phyloP scores from a whole-genome alignment of 2,113 vertebrate genomes.

The Colaptes auratus region DNA sequence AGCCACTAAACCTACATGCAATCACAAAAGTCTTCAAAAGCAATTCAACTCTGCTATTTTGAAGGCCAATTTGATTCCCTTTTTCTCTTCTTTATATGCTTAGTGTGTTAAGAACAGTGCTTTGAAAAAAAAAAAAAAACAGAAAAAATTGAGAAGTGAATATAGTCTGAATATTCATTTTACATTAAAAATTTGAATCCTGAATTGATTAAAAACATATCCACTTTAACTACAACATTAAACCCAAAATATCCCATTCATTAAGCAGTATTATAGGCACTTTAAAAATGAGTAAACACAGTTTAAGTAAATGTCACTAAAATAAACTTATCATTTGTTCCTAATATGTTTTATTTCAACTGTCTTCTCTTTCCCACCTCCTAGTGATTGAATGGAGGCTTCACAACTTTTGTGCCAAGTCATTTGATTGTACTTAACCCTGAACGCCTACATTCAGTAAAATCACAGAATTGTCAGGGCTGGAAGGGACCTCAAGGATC shows the following conservation, averaged over 20 bases:
- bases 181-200: neutral
- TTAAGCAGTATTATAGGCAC: neutral
- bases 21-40: no score
- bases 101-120: neutral
- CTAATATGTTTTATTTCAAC: neutral
- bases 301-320: neutral
- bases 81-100: neutral
- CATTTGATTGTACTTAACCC: neutral
- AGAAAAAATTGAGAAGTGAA: neutral
- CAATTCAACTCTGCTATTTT: no score
- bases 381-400: neutral
- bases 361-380: neutral
- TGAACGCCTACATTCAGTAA: neutral
- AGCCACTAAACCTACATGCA: no score
- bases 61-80: no score
- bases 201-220: neutral
- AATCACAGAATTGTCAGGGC: neutral
- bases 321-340: neutral
- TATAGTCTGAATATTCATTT: neutral
- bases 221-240: neutral
- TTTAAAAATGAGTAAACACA: neutral
- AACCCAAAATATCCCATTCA: neutral
- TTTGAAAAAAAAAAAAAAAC: neutral
- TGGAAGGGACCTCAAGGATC: no score
- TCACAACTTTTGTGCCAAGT: neutral